Conservation (phyloP, 2,113 vertebrate genomes). For the Dicerorhinus sumatrensis region DNA sequence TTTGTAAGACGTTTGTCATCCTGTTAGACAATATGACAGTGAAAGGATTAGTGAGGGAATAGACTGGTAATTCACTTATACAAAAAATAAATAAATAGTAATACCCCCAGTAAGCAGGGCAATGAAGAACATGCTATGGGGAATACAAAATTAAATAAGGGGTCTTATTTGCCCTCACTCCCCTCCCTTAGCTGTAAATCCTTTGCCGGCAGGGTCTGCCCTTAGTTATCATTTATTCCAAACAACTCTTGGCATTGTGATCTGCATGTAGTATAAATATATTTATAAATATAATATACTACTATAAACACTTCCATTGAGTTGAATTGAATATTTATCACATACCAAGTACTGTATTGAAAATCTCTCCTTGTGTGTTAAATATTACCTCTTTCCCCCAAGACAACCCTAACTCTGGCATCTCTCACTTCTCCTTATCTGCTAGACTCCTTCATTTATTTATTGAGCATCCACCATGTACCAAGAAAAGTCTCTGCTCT, state of each 20-base stretch:
- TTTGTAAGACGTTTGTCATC: neutral
- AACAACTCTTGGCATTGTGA: conserved; percentile 21
- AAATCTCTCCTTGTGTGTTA: neutral
- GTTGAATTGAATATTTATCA: conserved; percentile 41
- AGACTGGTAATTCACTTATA: neutral
- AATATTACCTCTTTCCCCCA: conserved; percentile 7
- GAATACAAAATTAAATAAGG: neutral
- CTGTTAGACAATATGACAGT: neutral
- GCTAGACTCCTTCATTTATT: neutral
- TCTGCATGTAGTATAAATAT: conserved; percentile 11
- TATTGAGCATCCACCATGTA: neutral
- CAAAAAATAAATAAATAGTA: neutral
- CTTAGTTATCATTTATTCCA: conserved; percentile 56
- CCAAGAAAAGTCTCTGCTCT: neutral
- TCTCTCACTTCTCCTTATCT: neutral
- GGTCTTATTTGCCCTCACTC: neutral
- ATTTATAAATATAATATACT: neutral
- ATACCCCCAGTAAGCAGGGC: neutral
- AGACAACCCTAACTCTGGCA: neutral
- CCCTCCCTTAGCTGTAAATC: neutral
- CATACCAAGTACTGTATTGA: conserved; percentile 2
- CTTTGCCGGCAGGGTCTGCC: neutral
- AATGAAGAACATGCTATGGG: neutral
- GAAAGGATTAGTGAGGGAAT: neutral
- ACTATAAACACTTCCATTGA: conserved; percentile 45